phyloP scores from a whole-genome alignment of 1,140 invertebrate species.

The Formica selysi region DNA sequence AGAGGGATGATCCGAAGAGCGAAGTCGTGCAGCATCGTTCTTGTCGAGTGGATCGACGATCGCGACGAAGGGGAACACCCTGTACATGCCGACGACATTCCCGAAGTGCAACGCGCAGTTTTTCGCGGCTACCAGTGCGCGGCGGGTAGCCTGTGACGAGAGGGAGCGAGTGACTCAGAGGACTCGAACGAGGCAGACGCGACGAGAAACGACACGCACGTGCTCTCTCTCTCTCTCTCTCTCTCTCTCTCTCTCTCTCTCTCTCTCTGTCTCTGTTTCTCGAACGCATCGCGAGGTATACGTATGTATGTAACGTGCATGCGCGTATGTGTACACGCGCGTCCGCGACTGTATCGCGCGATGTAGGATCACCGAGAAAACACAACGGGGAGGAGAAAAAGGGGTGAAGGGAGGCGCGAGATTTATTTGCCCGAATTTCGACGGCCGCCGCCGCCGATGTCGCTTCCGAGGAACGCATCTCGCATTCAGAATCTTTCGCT shows the following conservation, averaged over 20 bases:
- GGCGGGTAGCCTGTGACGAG: constrained; percentile 73
- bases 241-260: too few species aligned
- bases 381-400: neutral
- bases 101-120: constrained; percentile 81
- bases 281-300: constrained; percentile 1
- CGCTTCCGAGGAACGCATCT: constrained; percentile 84
- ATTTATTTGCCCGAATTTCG: constrained; percentile 85
- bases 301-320: constrained; percentile 31
- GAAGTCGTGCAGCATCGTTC: constrained; percentile 69
- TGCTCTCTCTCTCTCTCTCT: constrained; percentile 30
- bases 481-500: constrained; percentile 83
- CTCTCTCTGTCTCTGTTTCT: too few species aligned
- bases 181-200: constrained; percentile 56
- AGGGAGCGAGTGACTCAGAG: constrained; percentile 81
- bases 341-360: constrained; percentile 53
- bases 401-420: constrained; percentile 72
- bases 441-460: constrained; percentile 75
- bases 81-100: constrained; percentile 84
- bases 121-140: constrained; percentile 79
- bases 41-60: constrained; percentile 73
- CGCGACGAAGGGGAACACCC: constrained; percentile 72
- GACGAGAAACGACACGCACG: constrained; percentile 69
- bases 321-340: constrained; percentile 29
- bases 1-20: constrained; percentile 63
- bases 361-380: constrained; percentile 26